Evolutionary conservation across 2,888 invertebrate genomes (phyloP), one percentile per base, ranked within the genome.

Genomic region (Amphipoea lucens): DNA sequence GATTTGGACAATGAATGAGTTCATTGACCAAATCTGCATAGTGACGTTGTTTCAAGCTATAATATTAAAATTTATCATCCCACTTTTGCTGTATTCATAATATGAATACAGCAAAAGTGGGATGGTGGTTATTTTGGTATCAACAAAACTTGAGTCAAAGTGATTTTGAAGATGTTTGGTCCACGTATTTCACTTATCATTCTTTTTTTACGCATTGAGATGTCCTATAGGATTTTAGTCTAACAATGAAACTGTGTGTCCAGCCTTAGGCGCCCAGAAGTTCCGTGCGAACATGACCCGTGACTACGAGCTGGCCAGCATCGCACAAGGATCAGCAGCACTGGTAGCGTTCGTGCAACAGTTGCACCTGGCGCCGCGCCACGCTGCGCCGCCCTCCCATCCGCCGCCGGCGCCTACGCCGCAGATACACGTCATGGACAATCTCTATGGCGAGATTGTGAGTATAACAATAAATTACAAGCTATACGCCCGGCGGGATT

Each of bases 221-320:
- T 23, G 5, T 70, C 23, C 14, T 17, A 40, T 23, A 14, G 36
- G 17, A 54, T 57, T n/a, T n/a, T 40, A 6, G 20, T n/a, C 29
- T 74, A 42, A 57, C 11, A 76, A 74, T 40, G 2, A 20, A n/a
- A 74, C 1, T 75, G 0, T 63, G 0, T 63, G 17, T 40, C 7
- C 93, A 98, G 98, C 98, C 12, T 96, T 98, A 88, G 97, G 97
- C 82, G 98, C 98, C 83, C 98, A 98, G 92, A 98, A 98, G 93
- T 98, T 98, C 95, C 98, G 98, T 62, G 97, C 98, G 87, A 98
- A 98, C 96, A 98, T 98, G 98, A 98, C 98, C 72, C 97, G 98
- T 86, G 98, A 98, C 94, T 98, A 98, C 94, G 98, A 98, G 92
- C 96, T 98, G 88, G 97, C 97, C 57, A 97, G 97, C 91, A 98